phyloP scores from a whole-genome alignment of 1,140 invertebrate species.

The Mycetomoellerius zeteki region DNA sequence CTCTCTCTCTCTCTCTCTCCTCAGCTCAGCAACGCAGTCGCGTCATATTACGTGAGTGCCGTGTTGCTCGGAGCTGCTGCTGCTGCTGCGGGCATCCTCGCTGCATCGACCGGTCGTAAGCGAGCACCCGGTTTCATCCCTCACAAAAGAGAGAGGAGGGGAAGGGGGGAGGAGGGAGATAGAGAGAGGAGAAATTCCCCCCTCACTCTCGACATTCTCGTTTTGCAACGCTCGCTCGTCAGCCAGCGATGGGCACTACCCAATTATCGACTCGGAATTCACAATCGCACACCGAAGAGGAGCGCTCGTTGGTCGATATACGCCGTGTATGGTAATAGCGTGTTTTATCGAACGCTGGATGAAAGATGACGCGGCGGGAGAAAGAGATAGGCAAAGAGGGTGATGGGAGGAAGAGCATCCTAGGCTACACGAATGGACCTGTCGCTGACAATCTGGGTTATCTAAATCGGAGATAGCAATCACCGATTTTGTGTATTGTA shows the following conservation, averaged over 20 bases:
- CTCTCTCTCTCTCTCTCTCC: slow-evolving; percentile 18
- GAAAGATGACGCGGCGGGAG: slow-evolving; percentile 11
- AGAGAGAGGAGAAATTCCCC: slow-evolving; percentile 24
- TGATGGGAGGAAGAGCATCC: not conserved
- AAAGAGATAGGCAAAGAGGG: not conserved
- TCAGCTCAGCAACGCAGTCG: slow-evolving; percentile 50
- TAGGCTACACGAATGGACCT: not conserved
- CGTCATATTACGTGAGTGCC: slow-evolving; percentile 80
- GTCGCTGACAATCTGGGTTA: slow-evolving; percentile 17
- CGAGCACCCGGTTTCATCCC: slow-evolving; percentile 49
- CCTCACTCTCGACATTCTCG: slow-evolving; percentile 47
- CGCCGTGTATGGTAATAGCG: slow-evolving; percentile 20
- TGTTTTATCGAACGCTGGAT: slow-evolving; percentile 35
- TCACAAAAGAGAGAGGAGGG: not conserved
- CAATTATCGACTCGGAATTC: slow-evolving; percentile 50
- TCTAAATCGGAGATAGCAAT: slow-evolving; percentile 29
- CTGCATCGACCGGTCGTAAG: slow-evolving; percentile 81
- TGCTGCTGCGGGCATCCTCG: slow-evolving; percentile 80
- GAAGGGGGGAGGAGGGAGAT: not conserved
- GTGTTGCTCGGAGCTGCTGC: slow-evolving; percentile 76
- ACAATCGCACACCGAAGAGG: slow-evolving; percentile 30
- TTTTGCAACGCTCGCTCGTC: slow-evolving; percentile 52
- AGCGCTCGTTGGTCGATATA: slow-evolving; percentile 31
- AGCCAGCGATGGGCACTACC: slow-evolving; percentile 35
- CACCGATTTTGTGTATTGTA: not conserved